Evolutionary conservation across 2,888 invertebrate species (phyloP).

Genomic region (Sepioteuthis lessoniana): DNA sequence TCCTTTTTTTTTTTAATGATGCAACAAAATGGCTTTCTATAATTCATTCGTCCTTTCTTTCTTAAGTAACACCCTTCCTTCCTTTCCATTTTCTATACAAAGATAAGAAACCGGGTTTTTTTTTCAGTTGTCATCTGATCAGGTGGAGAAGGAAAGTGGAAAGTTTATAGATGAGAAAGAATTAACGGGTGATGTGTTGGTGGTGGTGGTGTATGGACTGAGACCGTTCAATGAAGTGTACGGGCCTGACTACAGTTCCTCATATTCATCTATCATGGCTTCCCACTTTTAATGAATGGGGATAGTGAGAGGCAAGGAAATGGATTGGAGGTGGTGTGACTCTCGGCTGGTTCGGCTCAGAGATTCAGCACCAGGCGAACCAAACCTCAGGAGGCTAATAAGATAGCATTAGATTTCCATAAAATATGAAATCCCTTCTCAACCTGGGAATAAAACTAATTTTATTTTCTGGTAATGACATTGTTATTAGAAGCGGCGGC

Average conservation of each 20-base stretch:
- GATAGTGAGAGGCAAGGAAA: not conserved
- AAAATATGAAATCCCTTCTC: conserved; percentile 44
- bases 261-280: not conserved
- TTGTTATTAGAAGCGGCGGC: not conserved
- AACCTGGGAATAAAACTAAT: conserved; percentile 46
- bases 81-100: not conserved
- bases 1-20: not conserved
- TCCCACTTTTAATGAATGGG: not conserved
- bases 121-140: not conserved
- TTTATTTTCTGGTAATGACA: conserved; percentile 47
- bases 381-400: conserved; percentile 39
- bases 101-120: not conserved
- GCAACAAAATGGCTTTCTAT: not conserved
- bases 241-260: not conserved
- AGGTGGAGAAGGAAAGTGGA: not conserved
- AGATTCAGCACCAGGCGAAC: not conserved
- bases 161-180: not conserved
- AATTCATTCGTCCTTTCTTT: not conserved
- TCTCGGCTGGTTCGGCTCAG: not conserved
- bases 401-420: conserved; percentile 41
- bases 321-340: not conserved
- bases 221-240: not conserved
- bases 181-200: not conserved
- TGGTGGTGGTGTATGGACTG: not conserved
- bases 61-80: not conserved